These are phyloP conservation scores for Sebastes flavidus DNA, from an alignment of 2,797 vertebrate species.

Conservation along the genomic window DNA sequence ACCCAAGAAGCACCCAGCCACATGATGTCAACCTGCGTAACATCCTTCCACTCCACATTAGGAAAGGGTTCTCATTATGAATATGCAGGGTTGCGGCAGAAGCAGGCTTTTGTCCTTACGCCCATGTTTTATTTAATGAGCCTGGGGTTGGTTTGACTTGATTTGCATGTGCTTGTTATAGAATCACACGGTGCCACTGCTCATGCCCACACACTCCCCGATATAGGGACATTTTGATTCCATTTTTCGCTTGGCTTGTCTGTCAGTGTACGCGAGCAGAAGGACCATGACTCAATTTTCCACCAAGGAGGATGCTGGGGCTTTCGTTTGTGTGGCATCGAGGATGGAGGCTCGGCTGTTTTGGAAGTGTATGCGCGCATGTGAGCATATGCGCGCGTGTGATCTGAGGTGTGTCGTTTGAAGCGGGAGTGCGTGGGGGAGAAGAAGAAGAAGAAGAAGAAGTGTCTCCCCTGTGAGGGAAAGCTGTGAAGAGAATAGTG, in stretches of 20 bases:
- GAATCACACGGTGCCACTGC: conserved; percentile 38
- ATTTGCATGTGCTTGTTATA: conserved; percentile 71
- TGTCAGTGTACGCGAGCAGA: conserved; percentile 60
- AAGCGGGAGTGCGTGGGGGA: conserved; percentile 6
- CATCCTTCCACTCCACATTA: conserved; percentile 38
- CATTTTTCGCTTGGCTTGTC: conserved; percentile 63
- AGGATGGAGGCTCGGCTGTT: conserved; percentile 17
- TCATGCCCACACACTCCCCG: conserved; percentile 41
- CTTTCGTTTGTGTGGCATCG: conserved; percentile 52
- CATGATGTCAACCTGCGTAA: conserved; percentile 42
- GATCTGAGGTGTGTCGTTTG: conserved; percentile 62
- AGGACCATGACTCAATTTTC: conserved; percentile 70
- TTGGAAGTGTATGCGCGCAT: neutral
- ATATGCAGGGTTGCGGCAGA: conserved; percentile 59
- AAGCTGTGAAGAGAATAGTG: conserved; percentile 68
- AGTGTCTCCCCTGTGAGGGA: conserved; percentile 42
- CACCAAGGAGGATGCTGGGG: conserved; percentile 45
- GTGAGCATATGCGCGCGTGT: conserved; percentile 34
- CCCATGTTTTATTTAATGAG: conserved; percentile 73
- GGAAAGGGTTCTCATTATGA: conserved; percentile 48
- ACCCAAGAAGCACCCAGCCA: conserved; percentile 17
- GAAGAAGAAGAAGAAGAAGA: neutral
- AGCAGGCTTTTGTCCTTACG: conserved; percentile 58
- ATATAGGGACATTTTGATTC: conserved; percentile 63
- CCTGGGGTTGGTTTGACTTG: conserved; percentile 49